Evolutionary conservation across 2,888 invertebrate species (phyloP).

Genomic region (Pachydiplax longipennis): DNA sequence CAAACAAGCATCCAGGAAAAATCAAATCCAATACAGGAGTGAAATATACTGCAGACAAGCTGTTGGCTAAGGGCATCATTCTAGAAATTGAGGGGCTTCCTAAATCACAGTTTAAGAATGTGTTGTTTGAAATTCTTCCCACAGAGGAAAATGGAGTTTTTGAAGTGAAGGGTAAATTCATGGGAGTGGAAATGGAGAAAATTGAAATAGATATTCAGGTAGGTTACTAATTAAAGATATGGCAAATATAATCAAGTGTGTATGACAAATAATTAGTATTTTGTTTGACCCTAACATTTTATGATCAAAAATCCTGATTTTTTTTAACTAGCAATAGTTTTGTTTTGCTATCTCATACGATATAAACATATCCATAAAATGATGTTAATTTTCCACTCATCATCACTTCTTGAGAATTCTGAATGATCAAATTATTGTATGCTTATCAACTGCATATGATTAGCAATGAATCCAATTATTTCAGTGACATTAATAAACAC

Average conservation of each 20-base stretch:
- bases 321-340: too few relatives aligned
- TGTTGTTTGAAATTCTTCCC: conserved; percentile 76
- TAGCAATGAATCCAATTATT: too few relatives aligned
- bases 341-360: too few relatives aligned
- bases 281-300: too few relatives aligned
- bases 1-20: conserved; percentile 56
- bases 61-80: conserved; percentile 75
- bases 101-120: conserved; percentile 74
- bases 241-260: too few relatives aligned
- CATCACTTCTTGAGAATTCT: too few relatives aligned
- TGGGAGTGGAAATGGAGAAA: conserved; percentile 79
- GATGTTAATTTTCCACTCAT: neutral
- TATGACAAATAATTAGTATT: too few relatives aligned
- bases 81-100: conserved; percentile 74
- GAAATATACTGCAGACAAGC: conserved; percentile 73
- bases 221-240: conserved; percentile 45
- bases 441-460: too few relatives aligned
- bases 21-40: conserved; percentile 67
- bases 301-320: too few relatives aligned
- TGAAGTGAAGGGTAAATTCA: conserved; percentile 74
- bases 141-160: conserved; percentile 73
- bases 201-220: conserved; percentile 72
- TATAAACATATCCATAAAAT: neutral
- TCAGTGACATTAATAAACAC: too few relatives aligned
- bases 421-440: too few relatives aligned